Conservation (phyloP, 1,140 invertebrate genomes). For the Drosophila sp. region DNA sequence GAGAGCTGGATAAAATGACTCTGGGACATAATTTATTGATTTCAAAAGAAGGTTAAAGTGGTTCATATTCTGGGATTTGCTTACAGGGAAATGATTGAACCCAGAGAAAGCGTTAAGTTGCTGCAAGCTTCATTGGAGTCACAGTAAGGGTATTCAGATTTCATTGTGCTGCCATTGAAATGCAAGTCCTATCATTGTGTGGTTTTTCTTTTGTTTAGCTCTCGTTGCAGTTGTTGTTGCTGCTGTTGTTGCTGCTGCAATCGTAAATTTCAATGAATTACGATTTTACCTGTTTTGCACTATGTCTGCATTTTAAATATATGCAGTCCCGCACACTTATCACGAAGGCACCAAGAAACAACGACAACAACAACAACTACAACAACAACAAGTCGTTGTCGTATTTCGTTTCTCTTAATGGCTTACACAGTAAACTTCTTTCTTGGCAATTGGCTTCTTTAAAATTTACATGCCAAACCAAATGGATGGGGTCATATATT, state of each 20-base stretch:
- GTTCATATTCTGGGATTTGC: too few relatives aligned
- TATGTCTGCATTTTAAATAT: slow-evolving; percentile 69
- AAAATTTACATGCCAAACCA: slow-evolving; percentile 51
- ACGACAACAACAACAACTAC: background rate
- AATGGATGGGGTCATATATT: slow-evolving; percentile 58
- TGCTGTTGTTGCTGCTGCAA: slow-evolving; percentile 54
- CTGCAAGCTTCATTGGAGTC: too few relatives aligned
- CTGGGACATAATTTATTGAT: too few relatives aligned
- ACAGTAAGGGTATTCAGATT: background rate
- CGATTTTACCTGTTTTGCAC: slow-evolving; percentile 66
- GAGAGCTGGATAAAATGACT: too few relatives aligned
- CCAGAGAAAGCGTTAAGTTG: too few relatives aligned
- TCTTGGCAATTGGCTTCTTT: slow-evolving; percentile 47
- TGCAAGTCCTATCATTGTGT: slow-evolving; percentile 14
- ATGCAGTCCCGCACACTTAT: slow-evolving; percentile 61
- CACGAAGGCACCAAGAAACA: slow-evolving; percentile 26
- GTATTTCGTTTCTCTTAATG: slow-evolving; percentile 15
- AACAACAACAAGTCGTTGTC: slow-evolving; percentile 14
- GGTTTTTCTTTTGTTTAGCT: slow-evolving; percentile 24
- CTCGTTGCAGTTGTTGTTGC: slow-evolving; percentile 20
- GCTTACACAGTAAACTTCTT: slow-evolving; percentile 20
- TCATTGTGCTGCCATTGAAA: background rate
- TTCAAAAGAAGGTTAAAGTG: too few relatives aligned
- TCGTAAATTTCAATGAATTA: slow-evolving; percentile 77
- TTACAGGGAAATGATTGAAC: too few relatives aligned